Base-by-base conservation (phyloP, 2,888 invertebrate species). In the Parochlus steinenii region DNA sequence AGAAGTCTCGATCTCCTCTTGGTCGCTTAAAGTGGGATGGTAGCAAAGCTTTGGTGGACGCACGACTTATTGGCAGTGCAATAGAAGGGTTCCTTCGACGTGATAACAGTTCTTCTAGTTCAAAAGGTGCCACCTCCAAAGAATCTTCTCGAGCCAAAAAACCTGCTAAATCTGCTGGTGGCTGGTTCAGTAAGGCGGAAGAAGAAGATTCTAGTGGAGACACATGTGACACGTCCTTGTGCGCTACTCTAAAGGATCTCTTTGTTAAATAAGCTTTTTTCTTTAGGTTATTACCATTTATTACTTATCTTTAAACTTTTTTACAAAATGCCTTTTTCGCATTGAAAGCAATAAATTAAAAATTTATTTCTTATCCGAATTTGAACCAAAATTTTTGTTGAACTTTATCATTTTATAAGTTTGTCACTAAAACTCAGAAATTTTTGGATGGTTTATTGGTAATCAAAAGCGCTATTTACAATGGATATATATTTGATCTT, bases 241-340 rank as follows among this genome's bases (percentile, higher is more conserved):
- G 83, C 61, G 74, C 82, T 43, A 79, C 83, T 29, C 62, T 85
- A 34, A 85, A 85, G 58, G 83, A 85, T 59, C 71, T 85, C 33
- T 85, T 85, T 55, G 83, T 82, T 52, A 85, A 85, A 71, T 77
- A 71, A 62, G 30, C 24, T 29, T 28, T 7, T 11, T 3, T 28
- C 3, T 28, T 15, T 14, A 3, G n/a, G n/a, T n/a, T n/a, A n/a
- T n/a, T n/a, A n/a, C n/a, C n/a, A n/a, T n/a, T n/a, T n/a, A n/a
- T n/a, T n/a, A n/a, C n/a, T n/a, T n/a, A n/a, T n/a, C n/a, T n/a
- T n/a, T n/a, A n/a, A n/a, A n/a, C n/a, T n/a, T n/a, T n/a, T n/a
- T n/a, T n/a, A n/a, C n/a, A n/a, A n/a, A n/a, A n/a, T n/a, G n/a
- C n/a, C n/a, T n/a, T n/a, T n/a, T n/a, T n/a, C n/a, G n/a, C n/a